Base-by-base conservation (phyloP, 2,797 vertebrate species). In the Sebastes minor region DNA sequence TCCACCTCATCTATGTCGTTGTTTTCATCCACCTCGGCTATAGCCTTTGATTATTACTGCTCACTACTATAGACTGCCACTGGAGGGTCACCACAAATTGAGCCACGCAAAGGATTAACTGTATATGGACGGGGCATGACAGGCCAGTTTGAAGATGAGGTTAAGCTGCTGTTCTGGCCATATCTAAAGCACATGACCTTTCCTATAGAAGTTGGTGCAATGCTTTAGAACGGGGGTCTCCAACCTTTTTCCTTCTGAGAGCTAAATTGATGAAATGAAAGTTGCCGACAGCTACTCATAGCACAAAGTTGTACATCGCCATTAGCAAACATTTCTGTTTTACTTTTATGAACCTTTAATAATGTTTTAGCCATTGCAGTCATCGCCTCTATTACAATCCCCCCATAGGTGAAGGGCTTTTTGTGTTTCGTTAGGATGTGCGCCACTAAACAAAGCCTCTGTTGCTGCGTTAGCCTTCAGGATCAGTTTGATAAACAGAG, bases 11-110 rank as follows among this genome's bases (percentile, higher is more conserved):
- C 81, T 67, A 53, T 74, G 73, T 74, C 32, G 46, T 86, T 85
- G 76, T 90, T 91, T 92, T 87, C 85, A 75, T 88, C 87, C 74
- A 74, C 82, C 74, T 85, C 78, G 80, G 62, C 79, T 76, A 59
- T 79, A 83, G 70, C 71, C 80, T 78, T 23, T 89, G 73, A 91
- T 90, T 89, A 93, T 90, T 93, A 92, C 86, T 85, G 84, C 82
- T 80, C 78, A 80, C 68, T 73, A 60, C 72, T 46, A 69, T 57
- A 83, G 88, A 76, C 53, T 79, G 82, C 49, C 87, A 84, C 56
- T 79, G 80, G 66, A 74, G 81, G 92, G 88, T 93, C 89, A 91
- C 62, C 72, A 38, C 71, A 83, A 80, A 85, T 86, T 84, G 78
- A 92, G 72, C 65, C 83, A 61, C 60, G 70, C 63, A 63, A 27